Evolutionary conservation across 2,113 vertebrate species (phyloP), one percentile per base, ranked within the genome.

Genomic region (Melospiza georgiana): DNA sequence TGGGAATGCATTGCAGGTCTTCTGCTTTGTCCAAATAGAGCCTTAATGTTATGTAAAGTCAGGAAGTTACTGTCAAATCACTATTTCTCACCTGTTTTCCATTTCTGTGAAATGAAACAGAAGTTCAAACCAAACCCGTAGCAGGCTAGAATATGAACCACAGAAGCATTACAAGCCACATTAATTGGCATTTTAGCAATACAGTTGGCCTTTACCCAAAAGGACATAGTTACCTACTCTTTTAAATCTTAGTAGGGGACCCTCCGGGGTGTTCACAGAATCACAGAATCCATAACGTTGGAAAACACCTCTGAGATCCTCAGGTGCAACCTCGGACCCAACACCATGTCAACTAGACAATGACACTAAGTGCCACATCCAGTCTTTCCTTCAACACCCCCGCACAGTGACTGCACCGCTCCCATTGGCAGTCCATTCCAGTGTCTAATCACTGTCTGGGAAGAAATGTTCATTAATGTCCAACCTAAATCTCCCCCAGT

Each of bases 371-470:
- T 51, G 22, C 37, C 35, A 86, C 16, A 21, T 51, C 37, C 72
- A 25, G 23, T 33, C n/a, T 46, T 33, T 16, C 41, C n/a, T 28
- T 23, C 28, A 55, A 76, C 12, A 5, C 21, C 72, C 35, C 25
- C 25, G 30, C 5, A 51, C 1, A 0, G 31, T 25, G 21, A 51
- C 24, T 11, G 16, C 25, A 51, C 7, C 17, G 35, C 16, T 33
- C 22, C 27, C 25, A 7, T 37, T 24, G 37, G 20, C 24, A 49
- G 15, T 6, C 9, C 15, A 49, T 30, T 66, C 35, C 0, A 1
- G 13, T 5, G 12, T 30, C 35, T 48, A 24, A 49, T 57, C 51
- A 49, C 43, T 4, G 1, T 20, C 21, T 27, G 11, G 31, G 13
- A 67, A 43, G 21, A 59, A 76, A 59, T 8, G 43, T 7, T 58